Conservation (phyloP, 2,113 vertebrate genomes). For the Crotalus viridis region DNA sequence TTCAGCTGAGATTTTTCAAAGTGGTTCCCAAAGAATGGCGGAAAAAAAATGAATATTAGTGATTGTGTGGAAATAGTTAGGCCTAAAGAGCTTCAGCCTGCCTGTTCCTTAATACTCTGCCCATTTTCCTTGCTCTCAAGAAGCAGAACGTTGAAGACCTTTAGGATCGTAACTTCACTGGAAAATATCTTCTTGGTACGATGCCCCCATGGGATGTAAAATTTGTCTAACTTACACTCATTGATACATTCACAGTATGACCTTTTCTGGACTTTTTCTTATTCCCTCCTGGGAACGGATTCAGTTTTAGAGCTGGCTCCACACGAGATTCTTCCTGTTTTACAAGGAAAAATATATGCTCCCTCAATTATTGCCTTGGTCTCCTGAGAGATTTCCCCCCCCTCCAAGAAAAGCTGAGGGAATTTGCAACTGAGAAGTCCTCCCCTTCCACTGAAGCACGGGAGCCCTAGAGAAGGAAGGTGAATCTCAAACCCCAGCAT, state of each 20-base stretch:
- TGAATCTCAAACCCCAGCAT: neutral
- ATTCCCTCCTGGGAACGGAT: neutral
- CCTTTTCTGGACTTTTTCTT: conserved; percentile 5
- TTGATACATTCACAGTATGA: neutral
- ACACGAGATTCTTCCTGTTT: neutral
- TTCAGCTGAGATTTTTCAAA: no score
- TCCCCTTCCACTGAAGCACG: neutral
- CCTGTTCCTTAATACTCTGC: neutral
- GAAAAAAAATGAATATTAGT: neutral
- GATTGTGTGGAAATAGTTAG: neutral
- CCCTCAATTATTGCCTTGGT: neutral
- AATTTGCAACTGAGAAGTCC: neutral
- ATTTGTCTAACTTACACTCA: neutral
- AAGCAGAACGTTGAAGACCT: neutral
- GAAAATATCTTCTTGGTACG: neutral
- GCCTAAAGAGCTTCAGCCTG: neutral
- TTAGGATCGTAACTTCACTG: neutral
- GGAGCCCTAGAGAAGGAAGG: neutral
- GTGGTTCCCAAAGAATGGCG: neutral
- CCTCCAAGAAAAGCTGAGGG: neutral
- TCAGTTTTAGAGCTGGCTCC: neutral
- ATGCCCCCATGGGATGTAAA: neutral
- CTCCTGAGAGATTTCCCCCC: neutral
- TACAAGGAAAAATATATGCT: conserved; percentile 2
- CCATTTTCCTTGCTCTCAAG: neutral